Evolutionary conservation across 2,113 vertebrate genomes (phyloP), one percentile per base, ranked within the genome.

Genomic region (Pluvialis apricaria): DNA sequence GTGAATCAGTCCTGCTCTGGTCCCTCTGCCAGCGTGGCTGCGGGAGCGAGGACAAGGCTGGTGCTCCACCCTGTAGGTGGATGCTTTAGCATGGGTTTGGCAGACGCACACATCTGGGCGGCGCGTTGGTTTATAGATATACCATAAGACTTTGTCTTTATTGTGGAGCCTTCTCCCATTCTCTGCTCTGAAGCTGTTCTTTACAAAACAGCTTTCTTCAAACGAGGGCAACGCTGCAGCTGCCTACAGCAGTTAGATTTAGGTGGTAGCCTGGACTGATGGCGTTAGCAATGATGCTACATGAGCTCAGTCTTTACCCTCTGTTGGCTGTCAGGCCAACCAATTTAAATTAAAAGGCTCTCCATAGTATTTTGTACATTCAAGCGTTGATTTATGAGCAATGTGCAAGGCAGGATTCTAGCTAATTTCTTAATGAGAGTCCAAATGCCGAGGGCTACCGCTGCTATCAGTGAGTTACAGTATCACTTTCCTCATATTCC

Each of bases 401-500:
- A n/a, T 28, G 36, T 0, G 9, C 60, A 42, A 87, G 70, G 57
- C 66, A 85, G 44, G 62, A 85, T 85, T 77, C 32, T 34, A 51
- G 54, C 58, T 62, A 38, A 61, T 84, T 72, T 87, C 62, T 31
- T 57, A 66, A 51, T 1, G 13, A 51, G 42, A 6, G 32, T 75
- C 40, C 38, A 44, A 62, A 82, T 52, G 73, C n/a, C 70, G 9
- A 4, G n/a, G 55, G 40, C 75, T 87, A 58, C 65, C 0, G 10
- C 66, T 81, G 55, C 72, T 78, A 4, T 72, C 62, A 7, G 34
- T 7, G 77, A 86, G 32, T 77, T 92, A 36, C 52, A 66, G 31
- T 34, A 82, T 69, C 54, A 16, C 24, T 96, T 92, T 76, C 82
- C 65, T 95, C 65, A 47, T 77, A 72, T 57, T 96, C 71, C 92